Percentiles rank a stretch among this genome's conserved stretches.
These are phyloP conservation scores for Battus philenor DNA, from an alignment of 1,140 invertebrate species.

Conservation along the genomic window DNA sequence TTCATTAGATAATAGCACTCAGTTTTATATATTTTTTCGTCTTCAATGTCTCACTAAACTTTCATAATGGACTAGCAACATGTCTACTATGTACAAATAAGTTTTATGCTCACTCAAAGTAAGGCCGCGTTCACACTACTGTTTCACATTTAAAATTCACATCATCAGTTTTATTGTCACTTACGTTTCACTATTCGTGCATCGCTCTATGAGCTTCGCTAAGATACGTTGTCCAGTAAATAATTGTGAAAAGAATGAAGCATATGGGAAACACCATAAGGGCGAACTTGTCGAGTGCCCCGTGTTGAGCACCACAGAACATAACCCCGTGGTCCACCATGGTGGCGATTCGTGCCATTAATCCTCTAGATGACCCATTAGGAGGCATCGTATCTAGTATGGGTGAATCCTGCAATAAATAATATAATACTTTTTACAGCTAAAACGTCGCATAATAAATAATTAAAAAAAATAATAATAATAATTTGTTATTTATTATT, in stretches of 20 bases:
- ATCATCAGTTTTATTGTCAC: conserved; percentile 20
- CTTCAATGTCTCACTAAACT: conserved; percentile 14
- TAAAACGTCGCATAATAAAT: too few relatives aligned
- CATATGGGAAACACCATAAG: conserved; percentile 82
- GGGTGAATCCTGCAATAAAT: conserved; percentile 55
- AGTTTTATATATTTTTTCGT: conserved; percentile 8
- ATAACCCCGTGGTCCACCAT: conserved; percentile 72
- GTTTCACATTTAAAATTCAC: too few relatives aligned
- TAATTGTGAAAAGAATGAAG: conserved; percentile 80
- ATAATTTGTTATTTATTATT: too few relatives aligned
- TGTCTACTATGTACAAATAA: conserved; percentile 52
- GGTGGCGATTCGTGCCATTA: conserved; percentile 54
- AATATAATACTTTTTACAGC: conserved; percentile 17
- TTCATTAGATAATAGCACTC: conserved; percentile 14
- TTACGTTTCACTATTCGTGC: conserved; percentile 32
- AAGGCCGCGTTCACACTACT: conserved; percentile 17
- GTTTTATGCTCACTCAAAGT: conserved; percentile 15
- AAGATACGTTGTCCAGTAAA: conserved; percentile 84
- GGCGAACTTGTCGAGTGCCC: conserved; percentile 76
- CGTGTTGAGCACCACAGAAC: conserved; percentile 77
- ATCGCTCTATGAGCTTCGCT: conserved; percentile 69
- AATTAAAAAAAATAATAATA: too few relatives aligned
- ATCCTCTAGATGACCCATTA: conserved; percentile 37
- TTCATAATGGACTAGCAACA: conserved; percentile 43
- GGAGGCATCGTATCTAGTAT: conserved; percentile 62